phyloP scores from a whole-genome alignment of 2,797 vertebrate species.

The Distichodus sexfasciatus region DNA sequence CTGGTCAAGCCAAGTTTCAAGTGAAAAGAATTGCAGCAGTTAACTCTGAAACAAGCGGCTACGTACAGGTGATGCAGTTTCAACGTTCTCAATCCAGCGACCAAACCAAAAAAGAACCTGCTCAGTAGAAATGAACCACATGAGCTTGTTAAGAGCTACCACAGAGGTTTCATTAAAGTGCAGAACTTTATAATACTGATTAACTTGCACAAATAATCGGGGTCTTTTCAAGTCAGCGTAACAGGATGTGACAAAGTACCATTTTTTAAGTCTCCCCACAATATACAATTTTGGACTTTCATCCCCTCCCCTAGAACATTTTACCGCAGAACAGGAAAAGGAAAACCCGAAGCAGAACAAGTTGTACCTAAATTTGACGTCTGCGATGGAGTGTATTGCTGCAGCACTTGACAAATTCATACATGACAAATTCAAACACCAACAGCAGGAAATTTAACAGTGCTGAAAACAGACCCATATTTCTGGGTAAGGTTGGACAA shows the following conservation, averaged over 20 bases:
- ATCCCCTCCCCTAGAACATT: slow-evolving; percentile 1
- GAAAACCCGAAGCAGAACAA: neutral
- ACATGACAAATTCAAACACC: slow-evolving; percentile 5
- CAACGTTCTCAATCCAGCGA: slow-evolving; percentile 7
- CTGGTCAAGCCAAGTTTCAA: slow-evolving; percentile 38
- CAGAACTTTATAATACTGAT: slow-evolving; percentile 48
- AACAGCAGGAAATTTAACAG: neutral
- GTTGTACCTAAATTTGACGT: neutral
- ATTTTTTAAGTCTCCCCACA: slow-evolving; percentile 5
- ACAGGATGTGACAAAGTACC: slow-evolving; percentile 22
- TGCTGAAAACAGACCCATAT: neutral
- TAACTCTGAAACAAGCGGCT: slow-evolving; percentile 37
- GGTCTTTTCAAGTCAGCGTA: slow-evolving; percentile 11
- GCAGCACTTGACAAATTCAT: neutral
- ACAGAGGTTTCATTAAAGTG: slow-evolving; percentile 42
- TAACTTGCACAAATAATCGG: slow-evolving; percentile 33
- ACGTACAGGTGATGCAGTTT: slow-evolving; percentile 34
- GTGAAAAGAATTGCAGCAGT: slow-evolving; percentile 43
- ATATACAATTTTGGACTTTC: slow-evolving; percentile 8
- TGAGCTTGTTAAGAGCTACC: slow-evolving; percentile 6
- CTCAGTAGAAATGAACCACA: neutral
- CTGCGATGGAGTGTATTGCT: neutral
- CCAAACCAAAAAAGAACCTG: slow-evolving; percentile 13
- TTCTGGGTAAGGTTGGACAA: neutral
- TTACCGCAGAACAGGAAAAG: neutral